Conservation (phyloP, 2,888 invertebrate genomes). For the Amphipyra berbera region DNA sequence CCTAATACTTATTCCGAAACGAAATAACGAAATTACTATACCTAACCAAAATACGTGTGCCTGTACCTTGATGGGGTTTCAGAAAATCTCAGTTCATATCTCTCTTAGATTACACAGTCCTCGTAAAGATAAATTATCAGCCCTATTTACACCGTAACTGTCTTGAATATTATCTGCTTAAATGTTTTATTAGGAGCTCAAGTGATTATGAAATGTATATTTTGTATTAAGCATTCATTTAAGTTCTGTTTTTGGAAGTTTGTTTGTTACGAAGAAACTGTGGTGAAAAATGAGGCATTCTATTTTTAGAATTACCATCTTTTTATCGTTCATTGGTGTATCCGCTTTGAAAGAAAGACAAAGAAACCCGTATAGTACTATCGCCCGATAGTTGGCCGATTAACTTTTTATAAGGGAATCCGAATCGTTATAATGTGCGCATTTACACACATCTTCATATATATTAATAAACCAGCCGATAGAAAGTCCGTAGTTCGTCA, state of each 20-base stretch:
- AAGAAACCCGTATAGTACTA: too few species aligned
- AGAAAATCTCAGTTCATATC: conserved; percentile 64
- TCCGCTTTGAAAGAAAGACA: too few species aligned
- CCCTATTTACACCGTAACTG: conserved; percentile 56
- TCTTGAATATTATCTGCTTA: conserved; percentile 35
- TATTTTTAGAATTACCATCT: neutral
- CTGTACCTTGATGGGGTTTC: conserved; percentile 44
- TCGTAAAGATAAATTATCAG: conserved; percentile 67
- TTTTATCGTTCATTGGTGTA: too few species aligned
- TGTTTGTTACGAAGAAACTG: conserved; percentile 19
- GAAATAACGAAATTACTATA: too few species aligned
- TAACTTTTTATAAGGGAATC: too few species aligned
- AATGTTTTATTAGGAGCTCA: conserved; percentile 48
- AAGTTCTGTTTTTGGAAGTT: conserved; percentile 33
- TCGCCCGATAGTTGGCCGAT: too few species aligned
- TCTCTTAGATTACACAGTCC: conserved; percentile 63
- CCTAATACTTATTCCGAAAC: too few species aligned
- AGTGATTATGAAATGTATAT: conserved; percentile 41
- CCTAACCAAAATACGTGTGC: neutral
- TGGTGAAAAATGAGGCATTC: neutral
- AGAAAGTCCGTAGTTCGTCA: too few species aligned
- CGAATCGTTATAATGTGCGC: too few species aligned
- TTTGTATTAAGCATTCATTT: conserved; percentile 37
- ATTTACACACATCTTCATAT: too few species aligned
- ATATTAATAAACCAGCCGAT: too few species aligned